These are phyloP conservation scores for Ephydatia muelleri DNA, from an alignment of 37 sponge, comb jelly and placozoan genomes.

Conservation along the genomic window DNA sequence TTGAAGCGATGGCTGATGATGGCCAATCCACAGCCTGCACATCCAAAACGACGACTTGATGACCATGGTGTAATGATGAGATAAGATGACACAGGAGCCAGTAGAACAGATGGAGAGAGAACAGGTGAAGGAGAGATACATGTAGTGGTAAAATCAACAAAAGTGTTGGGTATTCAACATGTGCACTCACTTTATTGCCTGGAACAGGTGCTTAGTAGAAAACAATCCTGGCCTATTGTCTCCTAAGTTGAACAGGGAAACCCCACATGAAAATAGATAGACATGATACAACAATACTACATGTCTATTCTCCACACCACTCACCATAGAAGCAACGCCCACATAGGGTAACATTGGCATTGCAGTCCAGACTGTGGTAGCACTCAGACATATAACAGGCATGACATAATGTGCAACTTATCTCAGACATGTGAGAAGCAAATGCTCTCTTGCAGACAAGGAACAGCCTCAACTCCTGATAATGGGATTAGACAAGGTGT, in stretches of 20 bases:
- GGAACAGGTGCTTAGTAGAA: constrained; percentile 42
- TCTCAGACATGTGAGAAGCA: background rate
- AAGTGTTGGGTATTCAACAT: too few species aligned
- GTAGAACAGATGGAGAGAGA: too few species aligned
- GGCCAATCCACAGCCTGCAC: constrained; percentile 50
- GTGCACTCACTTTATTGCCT: constrained; percentile 29
- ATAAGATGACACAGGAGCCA: too few species aligned
- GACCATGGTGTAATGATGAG: too few species aligned
- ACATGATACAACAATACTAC: background rate
- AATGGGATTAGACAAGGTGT: too few species aligned
- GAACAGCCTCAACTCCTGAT: background rate
- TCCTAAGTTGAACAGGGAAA: constrained; percentile 20
- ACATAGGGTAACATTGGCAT: constrained; percentile 60
- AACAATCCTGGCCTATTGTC: constrained; percentile 19
- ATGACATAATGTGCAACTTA: background rate
- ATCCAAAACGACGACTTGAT: constrained; percentile 17
- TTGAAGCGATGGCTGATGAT: constrained; percentile 68
- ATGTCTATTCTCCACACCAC: too few species aligned
- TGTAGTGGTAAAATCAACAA: background rate
- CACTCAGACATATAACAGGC: constrained; percentile 1
- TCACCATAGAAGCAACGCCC: constrained; percentile 56
- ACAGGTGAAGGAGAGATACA: too few species aligned
- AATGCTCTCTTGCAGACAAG: background rate
- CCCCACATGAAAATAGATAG: background rate
- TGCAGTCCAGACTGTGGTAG: constrained; percentile 52